These are phyloP conservation scores for Morelia viridis DNA, from an alignment of 2,797 vertebrate species.

Conservation along the genomic window DNA sequence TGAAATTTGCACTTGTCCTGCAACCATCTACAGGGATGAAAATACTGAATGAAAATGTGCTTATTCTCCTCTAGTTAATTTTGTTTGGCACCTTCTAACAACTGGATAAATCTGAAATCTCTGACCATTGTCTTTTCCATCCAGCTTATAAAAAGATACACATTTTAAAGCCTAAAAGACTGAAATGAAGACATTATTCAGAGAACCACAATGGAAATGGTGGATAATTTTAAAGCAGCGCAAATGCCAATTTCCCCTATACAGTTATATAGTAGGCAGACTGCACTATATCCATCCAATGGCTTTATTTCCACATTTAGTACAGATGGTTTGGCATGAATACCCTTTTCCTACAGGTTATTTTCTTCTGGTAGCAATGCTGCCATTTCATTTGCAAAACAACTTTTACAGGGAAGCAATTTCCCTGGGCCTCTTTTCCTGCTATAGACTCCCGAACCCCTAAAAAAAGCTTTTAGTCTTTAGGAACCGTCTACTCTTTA, in stretches of 20 bases:
- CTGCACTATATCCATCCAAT: neutral
- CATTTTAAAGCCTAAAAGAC: neutral
- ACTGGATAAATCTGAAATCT: neutral
- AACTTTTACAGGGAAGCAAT: neutral
- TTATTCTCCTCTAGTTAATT: neutral
- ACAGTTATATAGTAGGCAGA: neutral
- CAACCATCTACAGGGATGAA: neutral
- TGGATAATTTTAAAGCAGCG: neutral
- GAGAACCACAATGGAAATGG: neutral
- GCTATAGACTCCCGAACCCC: neutral
- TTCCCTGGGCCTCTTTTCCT: neutral
- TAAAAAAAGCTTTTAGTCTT: neutral
- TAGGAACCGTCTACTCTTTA: neutral
- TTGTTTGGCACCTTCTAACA: neutral
- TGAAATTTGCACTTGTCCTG: neutral
- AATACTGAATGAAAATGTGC: constrained; percentile 2
- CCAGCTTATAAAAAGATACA: neutral
- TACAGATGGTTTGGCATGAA: neutral
- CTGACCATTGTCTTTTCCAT: neutral
- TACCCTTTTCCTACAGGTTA: neutral
- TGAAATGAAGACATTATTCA: neutral
- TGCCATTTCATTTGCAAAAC: neutral
- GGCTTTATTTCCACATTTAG: neutral
- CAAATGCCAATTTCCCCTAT: neutral
- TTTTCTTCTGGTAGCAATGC: neutral